These are phyloP conservation scores for Drosophila subpulchrella DNA, from an alignment of 1,140 invertebrate genomes.

Conservation along the genomic window DNA sequence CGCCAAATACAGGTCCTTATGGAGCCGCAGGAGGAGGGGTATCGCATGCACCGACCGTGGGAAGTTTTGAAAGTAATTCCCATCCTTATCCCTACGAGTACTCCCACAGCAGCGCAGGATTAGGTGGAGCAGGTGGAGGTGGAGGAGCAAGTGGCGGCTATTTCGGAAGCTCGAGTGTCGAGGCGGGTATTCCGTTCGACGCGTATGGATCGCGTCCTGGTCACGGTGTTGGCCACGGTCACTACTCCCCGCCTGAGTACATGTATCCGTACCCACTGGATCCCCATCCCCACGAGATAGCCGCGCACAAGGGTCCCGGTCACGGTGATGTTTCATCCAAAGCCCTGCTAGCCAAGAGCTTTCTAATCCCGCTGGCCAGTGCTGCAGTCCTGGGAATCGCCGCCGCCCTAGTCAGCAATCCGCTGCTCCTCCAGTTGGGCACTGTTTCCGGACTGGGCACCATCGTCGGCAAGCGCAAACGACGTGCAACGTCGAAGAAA, in stretches of 20 bases:
- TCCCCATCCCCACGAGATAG: conserved; percentile 64
- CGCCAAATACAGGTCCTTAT: conserved; percentile 47
- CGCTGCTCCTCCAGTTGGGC: conserved; percentile 90
- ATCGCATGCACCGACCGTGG: conserved; percentile 41
- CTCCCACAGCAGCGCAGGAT: conserved; percentile 21
- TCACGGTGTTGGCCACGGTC: conserved; percentile 35
- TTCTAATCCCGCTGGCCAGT: conserved; percentile 90
- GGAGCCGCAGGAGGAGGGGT: conserved; percentile 23
- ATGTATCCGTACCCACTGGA: conserved; percentile 57
- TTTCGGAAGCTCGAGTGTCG: conserved; percentile 55
- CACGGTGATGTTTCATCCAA: conserved; percentile 62
- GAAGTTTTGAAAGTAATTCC: conserved; percentile 25
- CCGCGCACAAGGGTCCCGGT: conserved; percentile 66
- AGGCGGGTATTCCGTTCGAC: conserved; percentile 71
- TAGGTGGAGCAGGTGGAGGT: neutral
- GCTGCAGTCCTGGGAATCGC: conserved; percentile 91
- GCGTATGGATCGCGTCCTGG: conserved; percentile 61
- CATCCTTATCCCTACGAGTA: conserved; percentile 73
- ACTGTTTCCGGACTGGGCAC: conserved; percentile 86
- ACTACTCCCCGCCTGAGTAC: conserved; percentile 64
- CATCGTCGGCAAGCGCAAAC: conserved; percentile 81
- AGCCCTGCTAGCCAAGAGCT: conserved; percentile 85
- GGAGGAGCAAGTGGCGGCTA: conserved; percentile 34
- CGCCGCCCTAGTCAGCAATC: conserved; percentile 90
- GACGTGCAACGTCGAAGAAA: conserved; percentile 47